These are phyloP conservation scores for Condylostylus longicornis DNA, from an alignment of 1,140 invertebrate species.

Conservation along the genomic window DNA sequence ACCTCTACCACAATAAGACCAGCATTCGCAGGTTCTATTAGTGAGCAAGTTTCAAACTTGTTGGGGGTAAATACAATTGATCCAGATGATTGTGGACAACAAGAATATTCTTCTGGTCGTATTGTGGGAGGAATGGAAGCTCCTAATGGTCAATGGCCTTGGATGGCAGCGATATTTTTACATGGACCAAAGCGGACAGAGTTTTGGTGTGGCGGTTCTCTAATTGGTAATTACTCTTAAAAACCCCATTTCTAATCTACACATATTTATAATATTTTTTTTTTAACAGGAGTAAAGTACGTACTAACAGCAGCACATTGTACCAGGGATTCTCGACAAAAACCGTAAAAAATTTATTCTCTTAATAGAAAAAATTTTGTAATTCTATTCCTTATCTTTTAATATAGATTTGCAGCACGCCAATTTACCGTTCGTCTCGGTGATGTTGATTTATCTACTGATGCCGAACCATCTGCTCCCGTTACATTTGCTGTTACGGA, in stretches of 20 bases:
- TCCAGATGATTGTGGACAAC: constrained; percentile 58
- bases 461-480: constrained; percentile 64
- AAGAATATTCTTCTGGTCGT: constrained; percentile 64
- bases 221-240: too few species aligned
- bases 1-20: constrained; percentile 16
- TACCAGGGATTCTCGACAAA: constrained; percentile 67
- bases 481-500: constrained; percentile 60
- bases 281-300: too few species aligned
- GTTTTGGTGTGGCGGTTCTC: constrained; percentile 86
- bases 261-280: too few species aligned
- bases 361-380: neutral
- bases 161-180: constrained; percentile 87
- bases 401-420: constrained; percentile 56
- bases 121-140: constrained; percentile 80
- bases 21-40: neutral
- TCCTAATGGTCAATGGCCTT: constrained; percentile 70
- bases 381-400: constrained; percentile 5
- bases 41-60: constrained; percentile 14
- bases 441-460: constrained; percentile 67
- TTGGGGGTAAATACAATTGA: constrained; percentile 33
- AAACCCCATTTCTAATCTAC: too few species aligned
- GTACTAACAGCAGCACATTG: constrained; percentile 87
- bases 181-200: constrained; percentile 71
- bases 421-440: constrained; percentile 81
- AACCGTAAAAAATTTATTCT: constrained; percentile 46